These are phyloP conservation scores for Luffia ferchaultella DNA, from an alignment of 2,888 invertebrate species.

Conservation along the genomic window DNA sequence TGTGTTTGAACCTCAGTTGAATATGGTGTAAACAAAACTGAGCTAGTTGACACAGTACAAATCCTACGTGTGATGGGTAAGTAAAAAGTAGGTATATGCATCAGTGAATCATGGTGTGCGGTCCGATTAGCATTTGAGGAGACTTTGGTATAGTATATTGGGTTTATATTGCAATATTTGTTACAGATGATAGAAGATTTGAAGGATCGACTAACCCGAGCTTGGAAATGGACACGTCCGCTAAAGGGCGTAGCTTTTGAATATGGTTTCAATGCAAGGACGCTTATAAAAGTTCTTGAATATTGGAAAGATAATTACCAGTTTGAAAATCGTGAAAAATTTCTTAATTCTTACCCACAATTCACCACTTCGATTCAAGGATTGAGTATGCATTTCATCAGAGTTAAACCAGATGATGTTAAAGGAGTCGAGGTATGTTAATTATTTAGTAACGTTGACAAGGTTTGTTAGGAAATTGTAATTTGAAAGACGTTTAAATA, in stretches of 20 bases:
- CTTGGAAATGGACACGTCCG: slow-evolving; percentile 49
- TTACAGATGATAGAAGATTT: slow-evolving; percentile 42
- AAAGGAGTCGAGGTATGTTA: background rate
- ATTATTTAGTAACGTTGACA: no score
- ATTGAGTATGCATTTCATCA: slow-evolving; percentile 79
- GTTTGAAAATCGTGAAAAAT: slow-evolving; percentile 65
- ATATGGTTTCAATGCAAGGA: slow-evolving; percentile 82
- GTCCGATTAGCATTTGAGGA: no score
- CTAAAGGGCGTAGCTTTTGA: slow-evolving; percentile 77
- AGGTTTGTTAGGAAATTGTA: no score
- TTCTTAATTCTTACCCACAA: slow-evolving; percentile 77
- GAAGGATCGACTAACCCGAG: slow-evolving; percentile 30
- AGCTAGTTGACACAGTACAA: no score
- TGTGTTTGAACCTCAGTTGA: no score
- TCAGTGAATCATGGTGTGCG: no score
- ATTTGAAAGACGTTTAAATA: no score
- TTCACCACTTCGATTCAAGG: slow-evolving; percentile 80
- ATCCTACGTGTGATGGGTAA: no score
- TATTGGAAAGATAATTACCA: slow-evolving; percentile 84
- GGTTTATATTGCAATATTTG: no score
- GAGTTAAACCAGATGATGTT: slow-evolving; percentile 66
- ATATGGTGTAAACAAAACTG: no score
- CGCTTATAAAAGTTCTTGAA: slow-evolving; percentile 69
- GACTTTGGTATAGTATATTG: no score
- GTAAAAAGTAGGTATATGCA: no score